A percentile compares a stretch with the other conserved stretches of the same genome.
Evolutionary conservation across 1,140 invertebrate genomes (phyloP).

Genomic region (Conus ventricosus): DNA sequence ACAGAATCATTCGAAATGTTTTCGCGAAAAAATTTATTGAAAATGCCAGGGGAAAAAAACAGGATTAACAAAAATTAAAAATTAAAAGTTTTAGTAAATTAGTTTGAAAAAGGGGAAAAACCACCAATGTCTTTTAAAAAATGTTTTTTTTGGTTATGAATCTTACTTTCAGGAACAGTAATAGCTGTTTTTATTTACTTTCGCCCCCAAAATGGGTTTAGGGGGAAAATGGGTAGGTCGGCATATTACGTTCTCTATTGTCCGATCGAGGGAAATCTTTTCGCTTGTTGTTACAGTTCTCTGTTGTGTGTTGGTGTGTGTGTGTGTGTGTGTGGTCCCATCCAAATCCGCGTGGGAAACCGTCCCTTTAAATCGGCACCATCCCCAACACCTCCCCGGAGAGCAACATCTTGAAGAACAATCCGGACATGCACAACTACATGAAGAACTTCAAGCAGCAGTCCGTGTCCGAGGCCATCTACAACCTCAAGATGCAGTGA

Average conservation of each 20-base stretch:
- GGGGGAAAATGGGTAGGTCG: too few species aligned
- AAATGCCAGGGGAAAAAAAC: too few species aligned
- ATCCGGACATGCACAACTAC: conserved; percentile 90
- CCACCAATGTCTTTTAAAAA: too few species aligned
- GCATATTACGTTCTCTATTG: background rate
- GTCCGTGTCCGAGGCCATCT: conserved; percentile 91
- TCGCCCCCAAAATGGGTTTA: too few species aligned
- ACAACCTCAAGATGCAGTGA: conserved; percentile 90
- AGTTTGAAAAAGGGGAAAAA: too few species aligned
- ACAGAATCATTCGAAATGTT: too few species aligned
- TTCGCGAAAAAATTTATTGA: too few species aligned
- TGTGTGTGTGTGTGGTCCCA: conserved; percentile 72
- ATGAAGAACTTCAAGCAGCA: conserved; percentile 91
- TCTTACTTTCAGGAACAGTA: too few species aligned
- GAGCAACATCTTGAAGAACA: conserved; percentile 89
- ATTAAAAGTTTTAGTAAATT: too few species aligned
- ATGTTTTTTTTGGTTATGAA: too few species aligned
- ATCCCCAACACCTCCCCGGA: conserved; percentile 97
- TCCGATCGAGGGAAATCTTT: conserved; percentile 2
- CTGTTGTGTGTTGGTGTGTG: too few species aligned
- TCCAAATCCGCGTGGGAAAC: conserved; percentile 89
- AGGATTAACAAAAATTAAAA: background rate
- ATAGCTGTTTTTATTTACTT: too few species aligned
- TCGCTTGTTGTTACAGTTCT: background rate
- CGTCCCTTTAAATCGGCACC: conserved; percentile 96